These are phyloP conservation scores for Aegithalos caudatus DNA, from an alignment of 2,113 vertebrate genomes.

Conservation along the genomic window DNA sequence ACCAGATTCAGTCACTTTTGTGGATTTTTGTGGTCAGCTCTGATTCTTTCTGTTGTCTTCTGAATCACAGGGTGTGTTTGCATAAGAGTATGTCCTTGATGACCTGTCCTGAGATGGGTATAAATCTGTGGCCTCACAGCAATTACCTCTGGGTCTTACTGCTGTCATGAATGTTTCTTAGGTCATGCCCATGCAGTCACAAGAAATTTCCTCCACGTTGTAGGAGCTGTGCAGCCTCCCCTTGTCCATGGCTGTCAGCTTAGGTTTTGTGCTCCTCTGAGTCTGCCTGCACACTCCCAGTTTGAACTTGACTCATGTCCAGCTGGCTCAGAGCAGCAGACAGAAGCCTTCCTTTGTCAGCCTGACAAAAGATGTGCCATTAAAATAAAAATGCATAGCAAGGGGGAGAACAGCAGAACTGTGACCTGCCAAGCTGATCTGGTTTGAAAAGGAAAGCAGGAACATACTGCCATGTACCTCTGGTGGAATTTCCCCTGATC, in stretches of 20 bases:
- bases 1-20: background rate
- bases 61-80: background rate
- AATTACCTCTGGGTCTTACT: background rate
- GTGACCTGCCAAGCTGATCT: background rate
- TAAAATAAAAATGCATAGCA: constrained; percentile 39
- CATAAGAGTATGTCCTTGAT: background rate
- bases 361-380: constrained; percentile 32
- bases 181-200: background rate
- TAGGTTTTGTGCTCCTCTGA: constrained; percentile 22
- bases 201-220: background rate
- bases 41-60: background rate
- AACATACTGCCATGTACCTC: background rate
- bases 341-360: constrained; percentile 47
- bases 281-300: background rate
- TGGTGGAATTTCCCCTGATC: background rate
- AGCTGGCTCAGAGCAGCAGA: constrained; percentile 42
- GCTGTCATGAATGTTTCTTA: background rate
- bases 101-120: background rate
- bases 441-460: background rate
- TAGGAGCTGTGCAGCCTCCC: background rate
- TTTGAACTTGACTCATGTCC: constrained; percentile 37
- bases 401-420: background rate
- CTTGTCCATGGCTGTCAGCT: background rate
- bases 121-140: background rate
- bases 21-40: background rate